These are phyloP conservation scores for Leguminivora glycinivorella DNA, from an alignment of 1,140 invertebrate genomes.

Conservation along the genomic window DNA sequence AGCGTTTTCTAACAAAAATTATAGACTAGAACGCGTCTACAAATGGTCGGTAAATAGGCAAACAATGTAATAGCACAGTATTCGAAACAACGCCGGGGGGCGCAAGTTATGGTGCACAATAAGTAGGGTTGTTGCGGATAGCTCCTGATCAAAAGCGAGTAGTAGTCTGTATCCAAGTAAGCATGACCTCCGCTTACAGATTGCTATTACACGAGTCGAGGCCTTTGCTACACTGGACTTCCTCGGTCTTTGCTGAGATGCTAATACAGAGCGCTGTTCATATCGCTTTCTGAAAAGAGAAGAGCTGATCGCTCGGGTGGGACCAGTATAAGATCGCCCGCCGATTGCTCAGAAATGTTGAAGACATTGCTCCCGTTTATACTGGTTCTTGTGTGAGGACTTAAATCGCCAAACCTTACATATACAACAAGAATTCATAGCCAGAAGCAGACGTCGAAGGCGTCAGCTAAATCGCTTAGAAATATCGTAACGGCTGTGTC, in stretches of 20 bases:
- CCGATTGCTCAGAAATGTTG: background rate
- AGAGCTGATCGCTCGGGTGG: too few species aligned
- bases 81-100: background rate
- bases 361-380: background rate
- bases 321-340: background rate
- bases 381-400: background rate
- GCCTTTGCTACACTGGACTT: background rate
- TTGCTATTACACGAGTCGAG: background rate
- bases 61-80: conserved; percentile 11
- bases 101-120: conserved; percentile 25
- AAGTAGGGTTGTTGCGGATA: conserved; percentile 1
- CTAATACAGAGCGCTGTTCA: background rate
- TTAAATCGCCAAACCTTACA: background rate
- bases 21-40: background rate
- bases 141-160: background rate
- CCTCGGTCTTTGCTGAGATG: background rate
- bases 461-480: conserved; percentile 24
- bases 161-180: background rate
- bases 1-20: background rate
- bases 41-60: conserved; percentile 14
- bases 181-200: background rate
- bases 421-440: background rate
- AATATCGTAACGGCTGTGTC: conserved; percentile 24
- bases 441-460: conserved; percentile 19
- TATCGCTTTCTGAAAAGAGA: too few species aligned